Evolutionary conservation across 2,113 vertebrate genomes (phyloP).

Genomic region (Ibidorhyncha struthersii): DNA sequence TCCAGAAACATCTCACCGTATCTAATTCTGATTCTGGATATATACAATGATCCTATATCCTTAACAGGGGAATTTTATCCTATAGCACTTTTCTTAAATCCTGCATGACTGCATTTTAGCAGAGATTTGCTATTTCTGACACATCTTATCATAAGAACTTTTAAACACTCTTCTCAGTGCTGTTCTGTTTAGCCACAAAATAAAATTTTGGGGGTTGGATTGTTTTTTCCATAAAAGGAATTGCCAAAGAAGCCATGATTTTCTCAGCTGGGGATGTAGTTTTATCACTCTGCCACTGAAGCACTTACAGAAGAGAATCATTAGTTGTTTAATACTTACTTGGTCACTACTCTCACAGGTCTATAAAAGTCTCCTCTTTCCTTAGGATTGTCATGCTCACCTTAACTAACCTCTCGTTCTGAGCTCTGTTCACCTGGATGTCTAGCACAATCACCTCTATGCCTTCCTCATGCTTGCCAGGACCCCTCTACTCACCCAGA

Average conservation of each 20-base stretch:
- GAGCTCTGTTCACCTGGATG: not conserved
- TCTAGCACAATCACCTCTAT: not conserved
- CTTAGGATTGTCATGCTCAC: not conserved
- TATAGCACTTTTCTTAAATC: not conserved
- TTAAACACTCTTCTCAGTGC: not conserved
- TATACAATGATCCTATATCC: not conserved
- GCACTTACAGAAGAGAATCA: not conserved
- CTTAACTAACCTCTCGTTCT: not conserved
- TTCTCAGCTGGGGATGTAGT: not conserved
- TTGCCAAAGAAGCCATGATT: not conserved
- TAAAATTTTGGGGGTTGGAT: not conserved
- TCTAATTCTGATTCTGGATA: not conserved
- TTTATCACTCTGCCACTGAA: not conserved
- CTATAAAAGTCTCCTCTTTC: not conserved
- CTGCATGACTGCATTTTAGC: not conserved
- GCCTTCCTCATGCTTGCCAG: not conserved
- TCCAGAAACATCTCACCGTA: not conserved
- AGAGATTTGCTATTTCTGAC: not conserved
- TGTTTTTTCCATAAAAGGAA: not conserved
- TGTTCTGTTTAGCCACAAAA: not conserved
- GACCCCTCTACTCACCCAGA: not conserved
- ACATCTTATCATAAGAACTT: not conserved
- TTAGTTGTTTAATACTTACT: not conserved
- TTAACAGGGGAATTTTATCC: not conserved
- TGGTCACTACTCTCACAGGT: not conserved